Evolutionary conservation across 2,113 vertebrate species (phyloP).

Genomic region (Ochotona princeps): DNA sequence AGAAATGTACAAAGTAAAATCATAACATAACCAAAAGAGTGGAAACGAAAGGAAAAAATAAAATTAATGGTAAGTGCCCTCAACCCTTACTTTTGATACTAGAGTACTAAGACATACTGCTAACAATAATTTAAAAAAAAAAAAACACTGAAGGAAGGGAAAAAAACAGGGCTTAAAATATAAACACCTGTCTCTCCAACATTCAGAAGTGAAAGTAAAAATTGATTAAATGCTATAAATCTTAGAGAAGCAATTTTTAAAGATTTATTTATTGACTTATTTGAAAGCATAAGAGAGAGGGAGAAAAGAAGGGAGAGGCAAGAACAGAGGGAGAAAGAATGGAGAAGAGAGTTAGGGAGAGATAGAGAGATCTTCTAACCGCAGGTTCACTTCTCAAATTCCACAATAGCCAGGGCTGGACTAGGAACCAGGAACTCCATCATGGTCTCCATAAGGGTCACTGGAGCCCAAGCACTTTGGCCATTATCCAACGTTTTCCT

Average conservation of each 20-base stretch:
- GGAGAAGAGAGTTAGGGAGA: too few species aligned
- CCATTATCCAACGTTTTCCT: too few species aligned
- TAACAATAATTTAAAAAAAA: neutral
- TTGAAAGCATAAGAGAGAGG: too few species aligned
- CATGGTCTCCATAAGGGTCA: too few species aligned
- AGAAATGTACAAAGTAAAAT: neutral
- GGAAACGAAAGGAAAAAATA: neutral
- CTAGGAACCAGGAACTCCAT: too few species aligned
- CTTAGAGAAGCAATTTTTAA: neutral
- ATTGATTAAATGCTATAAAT: constrained; percentile 23
- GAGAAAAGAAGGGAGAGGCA: too few species aligned
- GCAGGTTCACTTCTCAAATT: too few species aligned
- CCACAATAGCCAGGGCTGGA: too few species aligned
- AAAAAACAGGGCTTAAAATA: neutral
- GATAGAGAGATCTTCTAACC: too few species aligned
- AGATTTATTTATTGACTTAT: too few species aligned
- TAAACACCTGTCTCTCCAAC: neutral
- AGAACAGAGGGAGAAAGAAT: too few species aligned
- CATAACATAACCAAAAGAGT: neutral
- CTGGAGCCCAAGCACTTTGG: too few species aligned
- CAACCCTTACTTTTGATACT: constrained; percentile 27
- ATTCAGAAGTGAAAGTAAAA: constrained; percentile 39
- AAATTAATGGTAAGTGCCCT: constrained; percentile 22
- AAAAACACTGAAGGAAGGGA: neutral
- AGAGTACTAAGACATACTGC: neutral